A percentile compares a stretch with the other conserved stretches of the same genome.
Evolutionary conservation across 2,113 vertebrate genomes (phyloP).

Genomic region (Arvicanthis niloticus): DNA sequence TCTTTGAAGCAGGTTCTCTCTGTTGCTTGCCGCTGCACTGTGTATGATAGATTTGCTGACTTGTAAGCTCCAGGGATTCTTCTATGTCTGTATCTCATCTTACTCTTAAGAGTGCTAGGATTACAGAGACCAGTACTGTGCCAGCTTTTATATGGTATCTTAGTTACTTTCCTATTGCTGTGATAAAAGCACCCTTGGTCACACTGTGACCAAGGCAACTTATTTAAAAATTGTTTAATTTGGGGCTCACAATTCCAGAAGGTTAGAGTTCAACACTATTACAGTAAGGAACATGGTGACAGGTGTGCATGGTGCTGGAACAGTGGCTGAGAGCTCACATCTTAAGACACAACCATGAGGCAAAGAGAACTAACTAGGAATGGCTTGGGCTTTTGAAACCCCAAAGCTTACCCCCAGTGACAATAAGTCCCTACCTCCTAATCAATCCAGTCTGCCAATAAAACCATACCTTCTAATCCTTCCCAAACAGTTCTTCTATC

Average conservation of each 20-base stretch:
- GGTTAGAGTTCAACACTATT: not conserved
- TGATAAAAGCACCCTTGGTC: not conserved
- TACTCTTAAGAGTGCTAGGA: not conserved
- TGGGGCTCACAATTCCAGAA: not conserved
- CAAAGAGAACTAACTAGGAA: not conserved
- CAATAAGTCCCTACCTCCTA: not conserved
- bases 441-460: not conserved
- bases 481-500: not conserved
- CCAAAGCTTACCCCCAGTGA: not conserved
- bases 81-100: not conserved
- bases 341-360: not conserved
- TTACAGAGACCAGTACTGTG: not conserved
- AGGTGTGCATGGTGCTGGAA: not conserved
- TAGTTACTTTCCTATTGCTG: not conserved
- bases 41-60: not conserved
- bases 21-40: not conserved
- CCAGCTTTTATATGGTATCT: not conserved
- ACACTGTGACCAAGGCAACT: not conserved
- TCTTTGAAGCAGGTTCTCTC: not conserved
- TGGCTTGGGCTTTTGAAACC: not conserved
- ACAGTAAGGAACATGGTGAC: not conserved
- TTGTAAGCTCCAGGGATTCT: not conserved
- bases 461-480: not conserved
- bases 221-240: not conserved
- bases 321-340: not conserved